Percentiles rank a stretch among this genome's conserved stretches.
These are phyloP conservation scores for Florisuga fusca DNA, from an alignment of 2,797 vertebrate species.

Conservation along the genomic window DNA sequence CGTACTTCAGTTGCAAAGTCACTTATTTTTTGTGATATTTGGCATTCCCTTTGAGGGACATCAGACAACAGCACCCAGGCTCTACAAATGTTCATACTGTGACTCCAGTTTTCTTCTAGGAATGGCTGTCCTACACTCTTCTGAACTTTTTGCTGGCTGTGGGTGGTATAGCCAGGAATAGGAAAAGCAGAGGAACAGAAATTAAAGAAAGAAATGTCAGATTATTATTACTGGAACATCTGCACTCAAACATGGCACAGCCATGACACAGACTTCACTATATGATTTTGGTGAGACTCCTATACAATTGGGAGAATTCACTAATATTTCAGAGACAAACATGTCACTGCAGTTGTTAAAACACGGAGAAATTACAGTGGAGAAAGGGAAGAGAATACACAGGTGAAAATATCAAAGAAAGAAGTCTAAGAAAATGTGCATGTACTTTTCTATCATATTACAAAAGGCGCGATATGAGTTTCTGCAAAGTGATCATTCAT, in stretches of 20 bases:
- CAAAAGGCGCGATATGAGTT: background rate
- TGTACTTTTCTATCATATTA: background rate
- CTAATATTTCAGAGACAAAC: background rate
- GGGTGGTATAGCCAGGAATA: background rate
- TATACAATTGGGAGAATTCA: background rate
- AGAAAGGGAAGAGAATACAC: background rate
- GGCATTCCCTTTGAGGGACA: background rate
- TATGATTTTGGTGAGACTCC: accelerated
- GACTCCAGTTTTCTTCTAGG: background rate
- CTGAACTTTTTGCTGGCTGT: background rate
- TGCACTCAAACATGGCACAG: accelerated
- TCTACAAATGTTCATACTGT: background rate
- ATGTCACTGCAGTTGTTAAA: background rate
- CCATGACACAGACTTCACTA: background rate
- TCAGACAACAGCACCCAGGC: background rate
- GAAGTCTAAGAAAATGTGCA: background rate
- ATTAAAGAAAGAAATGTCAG: background rate
- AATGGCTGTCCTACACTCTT: background rate
- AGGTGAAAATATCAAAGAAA: background rate
- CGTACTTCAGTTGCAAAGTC: background rate
- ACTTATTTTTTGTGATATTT: background rate
- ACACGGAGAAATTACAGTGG: background rate
- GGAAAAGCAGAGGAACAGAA: background rate
- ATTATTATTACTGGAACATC: background rate
- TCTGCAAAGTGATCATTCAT: background rate